phyloP scores from a whole-genome alignment of 2,888 invertebrate species.

The Acronicta alni region DNA sequence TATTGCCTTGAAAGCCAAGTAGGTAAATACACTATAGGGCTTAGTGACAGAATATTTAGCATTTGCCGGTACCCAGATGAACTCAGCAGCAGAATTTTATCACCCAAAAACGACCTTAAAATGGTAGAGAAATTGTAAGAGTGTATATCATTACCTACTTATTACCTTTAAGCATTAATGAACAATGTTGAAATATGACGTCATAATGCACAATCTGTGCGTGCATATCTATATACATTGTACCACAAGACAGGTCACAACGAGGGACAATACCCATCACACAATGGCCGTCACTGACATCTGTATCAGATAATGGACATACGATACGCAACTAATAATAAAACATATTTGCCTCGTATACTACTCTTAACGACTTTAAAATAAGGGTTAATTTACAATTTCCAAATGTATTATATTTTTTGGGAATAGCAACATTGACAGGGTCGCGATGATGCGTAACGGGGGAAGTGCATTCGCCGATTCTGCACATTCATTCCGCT shows the following conservation, averaged over 20 bases:
- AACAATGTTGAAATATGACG: constrained; percentile 7
- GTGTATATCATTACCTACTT: no score
- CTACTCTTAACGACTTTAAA: background rate
- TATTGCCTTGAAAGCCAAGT: no score
- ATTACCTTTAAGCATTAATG: no score
- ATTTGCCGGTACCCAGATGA: no score
- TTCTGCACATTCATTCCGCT: constrained; percentile 30
- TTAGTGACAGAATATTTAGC: no score
- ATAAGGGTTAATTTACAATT: constrained; percentile 40
- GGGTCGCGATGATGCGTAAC: constrained; percentile 27
- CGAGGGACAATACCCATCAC: constrained; percentile 32
- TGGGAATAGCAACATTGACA: constrained; percentile 30
- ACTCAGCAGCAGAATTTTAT: no score
- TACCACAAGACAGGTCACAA: constrained; percentile 42
- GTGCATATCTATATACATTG: background rate
- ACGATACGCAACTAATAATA: constrained; percentile 33
- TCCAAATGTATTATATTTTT: constrained; percentile 3
- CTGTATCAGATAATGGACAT: constrained; percentile 66
- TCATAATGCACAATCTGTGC: constrained; percentile 16
- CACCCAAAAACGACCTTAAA: no score
- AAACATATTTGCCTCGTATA: background rate
- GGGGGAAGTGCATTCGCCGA: constrained; percentile 46
- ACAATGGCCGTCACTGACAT: constrained; percentile 59
- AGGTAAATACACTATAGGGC: no score
- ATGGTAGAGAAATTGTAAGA: no score